phyloP scores from a whole-genome alignment of 2,113 vertebrate genomes.

The Ochotona curzoniae region DNA sequence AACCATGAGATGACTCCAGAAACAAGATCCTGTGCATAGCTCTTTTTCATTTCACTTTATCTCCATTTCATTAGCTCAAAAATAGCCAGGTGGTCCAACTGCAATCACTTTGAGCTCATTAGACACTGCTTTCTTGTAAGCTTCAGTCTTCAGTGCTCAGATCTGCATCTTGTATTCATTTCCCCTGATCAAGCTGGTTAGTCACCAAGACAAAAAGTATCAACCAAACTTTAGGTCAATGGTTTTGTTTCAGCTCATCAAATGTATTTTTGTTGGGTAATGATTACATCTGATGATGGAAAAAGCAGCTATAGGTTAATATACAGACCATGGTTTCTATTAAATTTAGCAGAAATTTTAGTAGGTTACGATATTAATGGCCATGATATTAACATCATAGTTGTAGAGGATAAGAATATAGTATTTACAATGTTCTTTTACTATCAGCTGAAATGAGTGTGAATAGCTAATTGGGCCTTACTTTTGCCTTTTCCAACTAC shows the following conservation, averaged over 20 bases:
- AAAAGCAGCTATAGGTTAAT: not conserved
- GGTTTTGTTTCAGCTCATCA: not conserved
- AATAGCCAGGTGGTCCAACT: slow-evolving; percentile 58
- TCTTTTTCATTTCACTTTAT: not conserved
- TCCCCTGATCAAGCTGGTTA: slow-evolving; percentile 10
- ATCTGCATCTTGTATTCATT: slow-evolving; percentile 60
- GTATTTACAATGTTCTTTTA: not conserved
- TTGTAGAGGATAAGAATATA: not conserved
- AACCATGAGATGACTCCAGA: not conserved
- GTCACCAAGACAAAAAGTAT: slow-evolving; percentile 15
- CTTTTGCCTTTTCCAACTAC: not conserved
- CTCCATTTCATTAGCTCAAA: slow-evolving; percentile 26
- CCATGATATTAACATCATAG: not conserved
- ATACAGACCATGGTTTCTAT: not conserved
- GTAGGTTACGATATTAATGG: not conserved
- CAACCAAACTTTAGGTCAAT: not conserved
- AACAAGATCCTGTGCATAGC: not conserved
- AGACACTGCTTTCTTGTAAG: slow-evolving; percentile 67
- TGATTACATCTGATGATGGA: not conserved
- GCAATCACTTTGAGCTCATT: slow-evolving; percentile 52
- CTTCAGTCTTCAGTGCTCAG: not conserved
- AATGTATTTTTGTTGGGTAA: slow-evolving; percentile 25
- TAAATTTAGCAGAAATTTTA: not conserved
- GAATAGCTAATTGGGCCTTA: not conserved
- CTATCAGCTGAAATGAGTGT: not conserved